Base-by-base conservation (phyloP, 2,797 vertebrate genomes). In the Lacerta bilineata region DNA sequence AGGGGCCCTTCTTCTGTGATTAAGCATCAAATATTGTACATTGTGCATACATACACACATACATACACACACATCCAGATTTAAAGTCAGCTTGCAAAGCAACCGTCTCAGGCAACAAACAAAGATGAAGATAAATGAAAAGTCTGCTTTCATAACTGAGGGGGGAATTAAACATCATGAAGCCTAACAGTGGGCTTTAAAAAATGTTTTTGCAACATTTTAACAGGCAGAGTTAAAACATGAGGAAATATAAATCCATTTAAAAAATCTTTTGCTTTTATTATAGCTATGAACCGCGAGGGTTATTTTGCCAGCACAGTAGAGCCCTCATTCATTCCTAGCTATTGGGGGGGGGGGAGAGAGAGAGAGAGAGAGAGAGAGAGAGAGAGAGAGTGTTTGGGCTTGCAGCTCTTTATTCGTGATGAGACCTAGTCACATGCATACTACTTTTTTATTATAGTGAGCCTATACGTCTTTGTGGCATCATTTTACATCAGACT, bases 81-180 rank as follows among this genome's bases (percentile, higher is more conserved):
- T 80, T 64, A 80, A 72, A 55, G 33, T 59, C 27, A 72, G 50
- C 76, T 74, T 84, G 66, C 55, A 80, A 80, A 74, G 43, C 29
- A 61, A 59, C 39, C 46, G 4, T 79, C 10, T 83, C 46, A 79
- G n/a, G 39, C 36, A 61, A 88, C 68, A 90, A 88, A 91, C 36
- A 89, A 85, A 91, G 46, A 0, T 27, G 0, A 41, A 43, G n/a
- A 75, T 71, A 91, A 27, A 46, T 41, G 68, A 74, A n/a, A 87
- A 80, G 23, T 36, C 33, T 76, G 83, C 23, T 5, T 81, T 85
- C 43, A 71, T 41, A 82, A 72, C 2, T 18, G 64, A 86, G 50
- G 86, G 29, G 75, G 83, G 78, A 3, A 23, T 84, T 0, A 87
- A 18, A 29, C n/a, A 75, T 80, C 71, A 81, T 75, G 17, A 85